These are phyloP conservation scores for Crenichthys baileyi DNA, from an alignment of 2,797 vertebrate genomes.

Conservation along the genomic window DNA sequence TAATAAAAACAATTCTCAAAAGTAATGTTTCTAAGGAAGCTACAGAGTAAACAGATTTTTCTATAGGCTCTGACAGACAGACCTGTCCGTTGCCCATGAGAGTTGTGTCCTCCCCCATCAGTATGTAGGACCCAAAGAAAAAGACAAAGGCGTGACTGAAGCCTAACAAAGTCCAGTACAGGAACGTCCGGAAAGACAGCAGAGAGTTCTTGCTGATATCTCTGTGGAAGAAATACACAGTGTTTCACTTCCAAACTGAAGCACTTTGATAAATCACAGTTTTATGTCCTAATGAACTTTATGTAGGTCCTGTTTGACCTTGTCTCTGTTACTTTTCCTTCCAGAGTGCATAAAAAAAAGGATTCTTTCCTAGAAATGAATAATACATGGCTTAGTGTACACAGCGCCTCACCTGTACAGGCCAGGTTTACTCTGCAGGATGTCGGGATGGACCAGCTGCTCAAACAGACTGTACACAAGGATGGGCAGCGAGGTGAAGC, in stretches of 20 bases:
- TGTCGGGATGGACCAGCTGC: constrained; percentile 94
- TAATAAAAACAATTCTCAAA: neutral
- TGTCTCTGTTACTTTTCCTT: neutral
- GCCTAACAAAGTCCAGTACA: constrained; percentile 97
- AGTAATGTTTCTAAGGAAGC: neutral
- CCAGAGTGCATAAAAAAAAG: neutral
- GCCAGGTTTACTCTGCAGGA: constrained; percentile 92
- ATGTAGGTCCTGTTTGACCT: neutral
- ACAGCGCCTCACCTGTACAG: constrained; percentile 88
- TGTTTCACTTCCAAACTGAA: neutral
- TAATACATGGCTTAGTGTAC: neutral
- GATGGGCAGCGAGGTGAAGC: constrained; percentile 98
- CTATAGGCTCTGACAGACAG: constrained; percentile 22
- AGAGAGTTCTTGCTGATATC: constrained; percentile 96
- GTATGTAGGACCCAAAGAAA: constrained; percentile 95
- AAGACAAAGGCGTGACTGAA: constrained; percentile 96
- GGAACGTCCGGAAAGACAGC: constrained; percentile 92
- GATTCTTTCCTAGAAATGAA: neutral
- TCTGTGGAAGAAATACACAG: constrained; percentile 73
- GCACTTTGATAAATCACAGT: neutral
- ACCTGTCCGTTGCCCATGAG: constrained; percentile 98
- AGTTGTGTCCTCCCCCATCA: constrained; percentile 93
- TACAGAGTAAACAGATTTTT: neutral
- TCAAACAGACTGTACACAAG: constrained; percentile 98
- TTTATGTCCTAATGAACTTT: neutral